Conservation (phyloP, 2,113 vertebrate species). For the human (Homo sapiens) region DNA sequence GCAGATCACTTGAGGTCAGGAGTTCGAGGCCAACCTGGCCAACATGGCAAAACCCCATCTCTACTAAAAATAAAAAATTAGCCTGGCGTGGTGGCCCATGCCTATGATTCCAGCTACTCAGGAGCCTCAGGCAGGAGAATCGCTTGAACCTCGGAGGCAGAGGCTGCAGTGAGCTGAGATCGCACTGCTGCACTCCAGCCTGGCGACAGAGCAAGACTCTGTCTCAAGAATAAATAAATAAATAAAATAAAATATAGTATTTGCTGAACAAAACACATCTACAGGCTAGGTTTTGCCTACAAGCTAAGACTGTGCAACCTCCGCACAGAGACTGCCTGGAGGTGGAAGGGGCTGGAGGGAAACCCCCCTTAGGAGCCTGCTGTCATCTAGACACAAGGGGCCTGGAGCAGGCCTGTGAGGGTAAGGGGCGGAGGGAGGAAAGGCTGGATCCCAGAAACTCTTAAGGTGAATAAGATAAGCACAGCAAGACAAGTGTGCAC, state of each 20-base stretch:
- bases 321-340: neutral
- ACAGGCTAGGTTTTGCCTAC: neutral
- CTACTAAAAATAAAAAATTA: too few relatives aligned
- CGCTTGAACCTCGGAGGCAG: too few relatives aligned
- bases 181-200: too few relatives aligned
- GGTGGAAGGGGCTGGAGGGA: neutral
- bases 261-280: neutral
- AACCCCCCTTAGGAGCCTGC: neutral
- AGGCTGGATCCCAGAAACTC: neutral
- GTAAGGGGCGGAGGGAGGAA: fast-evolving
- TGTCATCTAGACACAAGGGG: neutral
- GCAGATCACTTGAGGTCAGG: too few relatives aligned
- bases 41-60: too few relatives aligned
- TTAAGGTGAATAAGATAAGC: neutral
- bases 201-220: too few relatives aligned
- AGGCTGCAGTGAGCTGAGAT: too few relatives aligned
- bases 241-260: neutral
- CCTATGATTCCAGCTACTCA: too few relatives aligned
- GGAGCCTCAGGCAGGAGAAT: too few relatives aligned
- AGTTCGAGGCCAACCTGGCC: too few relatives aligned
- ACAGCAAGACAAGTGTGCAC: neutral
- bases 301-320: neutral
- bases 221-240: too few relatives aligned
- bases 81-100: too few relatives aligned
- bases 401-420: neutral